Evolutionary conservation across 2,113 vertebrate species (phyloP), one percentile per base, ranked within the genome.

Genomic region (Poeciliopsis retropinna): DNA sequence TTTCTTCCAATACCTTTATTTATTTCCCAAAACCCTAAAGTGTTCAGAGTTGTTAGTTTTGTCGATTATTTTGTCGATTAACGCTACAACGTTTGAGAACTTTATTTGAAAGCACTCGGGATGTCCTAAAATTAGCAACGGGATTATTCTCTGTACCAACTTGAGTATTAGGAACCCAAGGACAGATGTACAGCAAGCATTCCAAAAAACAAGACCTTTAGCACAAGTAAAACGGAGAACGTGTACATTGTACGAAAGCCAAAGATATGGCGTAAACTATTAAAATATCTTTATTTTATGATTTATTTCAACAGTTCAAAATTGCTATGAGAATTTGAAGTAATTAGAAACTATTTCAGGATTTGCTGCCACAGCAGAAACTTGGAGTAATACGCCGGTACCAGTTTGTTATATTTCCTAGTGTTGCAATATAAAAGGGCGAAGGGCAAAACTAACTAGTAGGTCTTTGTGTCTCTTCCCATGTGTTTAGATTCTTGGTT

Each of bases 1-100:
- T 76, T 68, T 68, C 19, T 76, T 37, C n/a, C 47, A 73, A 54
- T 37, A 5, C 1, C 22, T 30, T 28, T 73, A 57, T 51, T 32
- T 65, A 2, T 73, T 37, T 63, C 22, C 6, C 8, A 57, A 57
- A n/a, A 57, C 7, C 51, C 22, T 57, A 57, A 10, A 3, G 7
- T n/a, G 19, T 9, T n/a, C n/a, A 3, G 0, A 10, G 25, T 57
- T 57, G 0, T n/a, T 25, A n/a, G 51, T 57, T 25, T 3, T n/a
- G 51, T 57, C 3, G 10, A 57, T n/a, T 11, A n/a, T n/a, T n/a
- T 22, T 57, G 7, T 57, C 11, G 1, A 11, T n/a, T 11, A n/a
- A n/a, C 11, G 7, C 17, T 57, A 22, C 19, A 57, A 9, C 17
- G 3, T n/a, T 57, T 57, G 25, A 57, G 25, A 57, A n/a, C 51